Evolutionary conservation across 1,140 invertebrate genomes (phyloP), one percentile per base, ranked within the genome.

Genomic region (Leptopilina boulardi): DNA sequence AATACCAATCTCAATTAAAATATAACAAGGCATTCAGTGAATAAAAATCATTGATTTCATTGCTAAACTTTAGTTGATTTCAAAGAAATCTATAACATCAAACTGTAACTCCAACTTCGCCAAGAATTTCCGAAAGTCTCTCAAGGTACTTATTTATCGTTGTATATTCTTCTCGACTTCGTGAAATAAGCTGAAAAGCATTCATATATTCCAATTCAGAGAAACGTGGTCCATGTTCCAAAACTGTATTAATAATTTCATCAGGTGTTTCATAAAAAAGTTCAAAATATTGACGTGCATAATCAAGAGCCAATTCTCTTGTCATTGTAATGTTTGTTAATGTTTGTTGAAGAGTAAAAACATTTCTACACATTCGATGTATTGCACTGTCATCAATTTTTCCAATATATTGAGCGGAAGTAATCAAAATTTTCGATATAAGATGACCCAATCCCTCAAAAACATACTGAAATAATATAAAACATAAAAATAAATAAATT

Each of bases 361-460:
- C 95, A 88, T 98, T 96, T 11, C 96, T 91, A 84, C 96, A 97
- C 95, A 97, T 97, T 86, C 94, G 94, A 84, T 95, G 95, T 80
- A 96, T 94, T 44, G 94, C 95, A 84, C 93, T 94, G 88, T 96
- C 94, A 91, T 96, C 95, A 80, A 97, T 95, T 77, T 94, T 93
- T 78, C 94, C 94, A 84, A 97, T 94, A 85, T 95, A 95, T 79
- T 96, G 95, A 11, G 95, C 94, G 51, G 95, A 95, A 78, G 94
- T 96, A 81, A 98, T 97, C 21, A 98, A 90, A 80, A 98, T 97
- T 77, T 96, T 96, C 0, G 96, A 93, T 59, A 97, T 95, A 13
- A 98, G 89, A 89, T 97, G 96, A 3, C 96, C 97, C 10, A 99
- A 91, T 10, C 98, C 98, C 91, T 98, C 97, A 91, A 99, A 98